These are phyloP conservation scores for Acanthaster planci DNA, from an alignment of 35 echinoderm and acorn worm species.

Conservation along the genomic window DNA sequence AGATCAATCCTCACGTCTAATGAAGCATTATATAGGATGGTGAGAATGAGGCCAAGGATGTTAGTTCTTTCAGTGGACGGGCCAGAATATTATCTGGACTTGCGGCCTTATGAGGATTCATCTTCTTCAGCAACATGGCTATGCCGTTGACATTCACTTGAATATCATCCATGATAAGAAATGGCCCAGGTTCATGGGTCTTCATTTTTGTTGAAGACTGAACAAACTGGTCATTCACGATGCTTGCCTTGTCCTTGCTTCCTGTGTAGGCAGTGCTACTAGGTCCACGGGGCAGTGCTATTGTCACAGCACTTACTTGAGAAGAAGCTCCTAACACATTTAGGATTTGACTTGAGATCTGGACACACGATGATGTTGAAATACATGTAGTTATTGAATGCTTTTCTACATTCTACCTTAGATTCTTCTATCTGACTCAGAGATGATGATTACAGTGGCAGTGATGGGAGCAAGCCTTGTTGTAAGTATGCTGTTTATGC, in stretches of 20 bases:
- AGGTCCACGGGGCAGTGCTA: constrained; percentile 33
- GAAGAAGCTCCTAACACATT: constrained; percentile 17
- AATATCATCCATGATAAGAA: constrained; percentile 28
- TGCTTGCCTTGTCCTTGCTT: constrained; percentile 45
- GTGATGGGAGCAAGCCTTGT: too few relatives aligned
- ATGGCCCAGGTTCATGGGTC: constrained; percentile 32
- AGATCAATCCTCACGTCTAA: too few relatives aligned
- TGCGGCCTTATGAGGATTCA: constrained; percentile 63
- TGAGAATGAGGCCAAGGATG: constrained; percentile 24
- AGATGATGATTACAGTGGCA: too few relatives aligned
- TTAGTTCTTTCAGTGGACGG: constrained; percentile 54
- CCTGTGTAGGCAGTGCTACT: constrained; percentile 40
- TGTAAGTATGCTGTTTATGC: too few relatives aligned
- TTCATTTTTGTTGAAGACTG: constrained; percentile 57
- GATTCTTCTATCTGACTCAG: too few relatives aligned
- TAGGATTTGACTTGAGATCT: too few relatives aligned
- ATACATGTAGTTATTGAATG: too few relatives aligned
- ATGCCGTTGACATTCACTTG: constrained; percentile 36
- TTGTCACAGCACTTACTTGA: constrained; percentile 55
- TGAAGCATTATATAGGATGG: constrained; percentile 53
- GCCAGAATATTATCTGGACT: constrained; percentile 60
- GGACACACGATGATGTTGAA: too few relatives aligned
- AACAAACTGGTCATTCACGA: constrained; percentile 44
- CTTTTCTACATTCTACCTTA: too few relatives aligned
- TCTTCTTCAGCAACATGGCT: constrained; percentile 47